Evolutionary conservation across 1,140 invertebrate genomes (phyloP).

Genomic region (Reticulitermes speratus): DNA sequence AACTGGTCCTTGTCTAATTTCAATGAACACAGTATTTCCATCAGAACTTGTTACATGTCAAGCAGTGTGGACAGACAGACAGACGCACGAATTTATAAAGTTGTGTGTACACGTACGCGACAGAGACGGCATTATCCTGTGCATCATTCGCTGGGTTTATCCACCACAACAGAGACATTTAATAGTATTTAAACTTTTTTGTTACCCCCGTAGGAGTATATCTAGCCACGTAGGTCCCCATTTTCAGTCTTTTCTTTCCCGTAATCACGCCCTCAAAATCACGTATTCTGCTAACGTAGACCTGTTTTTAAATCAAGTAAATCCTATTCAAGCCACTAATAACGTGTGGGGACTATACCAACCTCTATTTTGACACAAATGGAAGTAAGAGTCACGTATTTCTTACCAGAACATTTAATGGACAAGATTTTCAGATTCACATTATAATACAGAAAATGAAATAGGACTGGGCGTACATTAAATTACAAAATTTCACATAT

Average conservation of each 20-base stretch:
- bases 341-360: background rate
- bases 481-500: too few relatives aligned
- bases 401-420: too few relatives aligned
- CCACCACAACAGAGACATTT: conserved; percentile 7
- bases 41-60: conserved; percentile 18
- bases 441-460: too few relatives aligned
- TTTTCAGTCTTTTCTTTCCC: background rate
- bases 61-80: conserved; percentile 10
- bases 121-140: background rate
- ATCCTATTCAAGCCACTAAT: background rate
- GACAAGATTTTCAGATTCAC: too few relatives aligned
- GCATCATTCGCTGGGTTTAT: background rate
- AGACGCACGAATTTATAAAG: conserved; percentile 10
- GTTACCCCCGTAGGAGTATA: background rate
- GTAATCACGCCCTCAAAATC: background rate
- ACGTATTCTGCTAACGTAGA: conserved; percentile 4
- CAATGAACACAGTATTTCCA: conserved; percentile 18
- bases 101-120: conserved; percentile 14
- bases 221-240: background rate
- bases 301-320: conserved; percentile 1
- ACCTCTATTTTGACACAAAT: background rate
- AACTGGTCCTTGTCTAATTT: conserved; percentile 18
- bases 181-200: conserved; percentile 12
- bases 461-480: too few relatives aligned
- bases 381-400: background rate